These are phyloP conservation scores for Miniopterus natalensis DNA, from an alignment of 2,113 vertebrate genomes.

Conservation along the genomic window DNA sequence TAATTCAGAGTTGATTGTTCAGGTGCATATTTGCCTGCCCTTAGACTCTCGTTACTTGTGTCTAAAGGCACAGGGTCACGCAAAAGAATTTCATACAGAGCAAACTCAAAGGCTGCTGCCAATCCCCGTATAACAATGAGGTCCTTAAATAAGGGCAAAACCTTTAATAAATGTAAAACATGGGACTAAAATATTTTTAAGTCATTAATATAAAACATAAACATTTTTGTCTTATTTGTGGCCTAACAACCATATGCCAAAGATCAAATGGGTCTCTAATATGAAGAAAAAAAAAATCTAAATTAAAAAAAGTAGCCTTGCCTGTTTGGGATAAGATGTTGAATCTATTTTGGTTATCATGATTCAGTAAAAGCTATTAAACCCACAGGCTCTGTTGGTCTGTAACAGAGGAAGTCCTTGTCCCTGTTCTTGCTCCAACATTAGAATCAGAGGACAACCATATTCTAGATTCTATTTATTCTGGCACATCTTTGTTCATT, in stretches of 20 bases:
- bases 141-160: not conserved
- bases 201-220: not conserved
- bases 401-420: slow-evolving; percentile 76
- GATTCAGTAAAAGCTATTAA: slow-evolving; percentile 79
- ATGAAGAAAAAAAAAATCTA: not conserved
- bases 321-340: slow-evolving; percentile 35
- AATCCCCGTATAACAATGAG: not conserved
- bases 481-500: slow-evolving; percentile 75
- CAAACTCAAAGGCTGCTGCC: slow-evolving; percentile 11
- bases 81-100: not conserved
- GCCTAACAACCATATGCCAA: not conserved
- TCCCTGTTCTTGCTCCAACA: slow-evolving; percentile 67
- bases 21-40: not conserved
- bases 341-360: slow-evolving; percentile 75
- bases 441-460: slow-evolving; percentile 74
- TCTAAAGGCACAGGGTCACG: not conserved
- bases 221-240: slow-evolving; percentile 14
- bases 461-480: slow-evolving; percentile 80
- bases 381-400: slow-evolving; percentile 70
- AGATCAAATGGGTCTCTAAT: not conserved
- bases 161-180: not conserved
- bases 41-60: not conserved
- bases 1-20: not conserved
- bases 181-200: not conserved
- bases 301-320: not conserved